Evolutionary conservation across 2,888 invertebrate species (phyloP), one percentile per base, ranked within the genome.

Genomic region (Agrochola lota): DNA sequence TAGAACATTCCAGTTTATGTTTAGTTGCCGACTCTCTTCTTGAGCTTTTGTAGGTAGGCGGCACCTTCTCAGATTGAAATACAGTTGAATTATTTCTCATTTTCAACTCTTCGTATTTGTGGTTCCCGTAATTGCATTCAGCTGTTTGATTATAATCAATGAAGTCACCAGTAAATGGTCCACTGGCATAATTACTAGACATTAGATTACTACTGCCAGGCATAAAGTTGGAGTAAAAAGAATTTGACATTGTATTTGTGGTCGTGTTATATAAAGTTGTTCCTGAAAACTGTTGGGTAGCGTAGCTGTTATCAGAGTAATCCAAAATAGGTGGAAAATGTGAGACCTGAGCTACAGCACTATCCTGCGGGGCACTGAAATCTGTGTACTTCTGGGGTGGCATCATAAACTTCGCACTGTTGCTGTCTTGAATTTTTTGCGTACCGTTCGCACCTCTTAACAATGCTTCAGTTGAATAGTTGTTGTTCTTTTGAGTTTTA

Each of bases 211-310:
- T 92, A 83, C 94, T 93, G 73, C 94, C 94, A 8, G 96, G 94
- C 94, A 96, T 96, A 85, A 96, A 95, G 84, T 96, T 96, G 0
- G 95, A 92, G 89, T 96, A 96, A 91, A 96, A 96, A 0, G 96
- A 94, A 91, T 96, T 96, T 1, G 96, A 95, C 87, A 96, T 94
- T 6, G 96, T 96, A 86, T 95, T 96, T 40, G 95, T 95, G 15
- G 96, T 95, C 26, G 95, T 92, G 84, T 96, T 96, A 84, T 96
- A 96, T 72, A 96, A 92, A 20, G 94, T 94, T 60, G 96, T 96
- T 52, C 96, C 96, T 12, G 95, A 94, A 92, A 95, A 95, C 85
- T 96, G 96, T 84, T 96, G 96, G 8, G 94, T 92, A 26, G 94
- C 87, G 76, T 95, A 96, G 82, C 90, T 92, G 79, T 95, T 96